Evolutionary conservation across 2,797 vertebrate species (phyloP).

Genomic region (Selene dorsalis): DNA sequence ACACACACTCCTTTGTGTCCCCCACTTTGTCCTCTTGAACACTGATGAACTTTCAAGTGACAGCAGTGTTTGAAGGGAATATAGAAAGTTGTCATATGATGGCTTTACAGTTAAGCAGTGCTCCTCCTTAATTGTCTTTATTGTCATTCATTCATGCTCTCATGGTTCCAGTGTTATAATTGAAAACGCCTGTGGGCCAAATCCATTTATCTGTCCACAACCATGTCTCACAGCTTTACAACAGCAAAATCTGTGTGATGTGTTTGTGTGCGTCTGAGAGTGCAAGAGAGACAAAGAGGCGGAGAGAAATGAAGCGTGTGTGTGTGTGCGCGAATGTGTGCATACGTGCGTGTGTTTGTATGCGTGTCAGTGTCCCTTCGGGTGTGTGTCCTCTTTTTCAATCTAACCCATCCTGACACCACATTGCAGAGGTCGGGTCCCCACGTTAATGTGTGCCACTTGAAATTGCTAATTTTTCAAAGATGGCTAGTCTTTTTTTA

Average conservation of each 20-base stretch:
- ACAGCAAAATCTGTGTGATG: constrained; percentile 20
- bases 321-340: constrained; percentile 9
- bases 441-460: constrained; percentile 77
- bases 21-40: constrained; percentile 15
- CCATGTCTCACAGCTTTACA: constrained; percentile 56
- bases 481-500: constrained; percentile 77
- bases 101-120: constrained; percentile 29
- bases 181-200: constrained; percentile 78
- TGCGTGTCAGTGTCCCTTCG: constrained; percentile 55
- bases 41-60: constrained; percentile 12
- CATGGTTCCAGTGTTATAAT: constrained; percentile 63
- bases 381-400: constrained; percentile 69
- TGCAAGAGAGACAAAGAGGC: not conserved
- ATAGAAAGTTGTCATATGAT: constrained; percentile 26
- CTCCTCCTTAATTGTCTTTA: constrained; percentile 65
- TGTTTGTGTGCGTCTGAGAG: constrained; percentile 24
- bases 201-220: constrained; percentile 78
- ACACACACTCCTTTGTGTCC: not conserved
- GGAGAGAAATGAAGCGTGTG: not conserved
- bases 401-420: constrained; percentile 79
- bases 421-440: constrained; percentile 76
- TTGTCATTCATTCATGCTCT: constrained; percentile 64
- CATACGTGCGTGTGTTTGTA: constrained; percentile 5
- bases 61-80: constrained; percentile 4
- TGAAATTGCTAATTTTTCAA: constrained; percentile 81